phyloP scores from a whole-genome alignment of 2,797 vertebrate species.

The Furcifer pardalis region DNA sequence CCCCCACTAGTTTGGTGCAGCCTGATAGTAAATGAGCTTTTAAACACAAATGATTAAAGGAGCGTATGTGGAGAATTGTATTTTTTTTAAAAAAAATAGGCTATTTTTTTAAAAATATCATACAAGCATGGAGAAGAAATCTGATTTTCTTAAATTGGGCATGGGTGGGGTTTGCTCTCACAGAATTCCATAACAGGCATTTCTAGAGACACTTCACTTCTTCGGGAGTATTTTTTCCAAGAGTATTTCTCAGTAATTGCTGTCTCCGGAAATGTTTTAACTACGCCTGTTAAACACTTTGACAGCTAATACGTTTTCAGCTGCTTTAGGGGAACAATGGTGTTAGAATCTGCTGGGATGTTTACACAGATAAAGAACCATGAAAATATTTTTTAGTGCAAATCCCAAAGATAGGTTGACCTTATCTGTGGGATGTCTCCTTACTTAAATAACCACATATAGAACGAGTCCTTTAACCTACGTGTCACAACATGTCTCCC shows the following conservation, averaged over 20 bases:
- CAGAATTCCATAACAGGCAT: conserved; percentile 52
- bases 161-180: conserved; percentile 22
- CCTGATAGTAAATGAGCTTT: conserved; percentile 13
- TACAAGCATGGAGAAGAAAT: conserved; percentile 52
- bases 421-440: background rate
- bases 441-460: conserved; percentile 1
- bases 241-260: conserved; percentile 61
- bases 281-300: conserved; percentile 59
- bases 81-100: background rate
- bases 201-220: conserved; percentile 51
- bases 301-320: conserved; percentile 62
- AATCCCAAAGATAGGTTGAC: conserved; percentile 14
- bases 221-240: conserved; percentile 51
- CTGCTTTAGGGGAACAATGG: conserved; percentile 48
- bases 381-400: conserved; percentile 26
- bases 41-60: conserved; percentile 16
- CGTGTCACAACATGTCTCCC: background rate
- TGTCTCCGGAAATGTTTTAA: conserved; percentile 57
- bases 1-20: background rate
- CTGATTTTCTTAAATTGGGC: conserved; percentile 48
- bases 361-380: conserved; percentile 40
- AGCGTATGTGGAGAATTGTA: background rate
- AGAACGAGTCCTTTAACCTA: background rate
- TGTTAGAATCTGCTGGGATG: conserved; percentile 59
- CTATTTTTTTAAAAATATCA: background rate